Percentiles rank a stretch among this genome's conserved stretches.
Conservation (phyloP, 1,140 invertebrate genomes). For the Chironomus striatipennis region DNA sequence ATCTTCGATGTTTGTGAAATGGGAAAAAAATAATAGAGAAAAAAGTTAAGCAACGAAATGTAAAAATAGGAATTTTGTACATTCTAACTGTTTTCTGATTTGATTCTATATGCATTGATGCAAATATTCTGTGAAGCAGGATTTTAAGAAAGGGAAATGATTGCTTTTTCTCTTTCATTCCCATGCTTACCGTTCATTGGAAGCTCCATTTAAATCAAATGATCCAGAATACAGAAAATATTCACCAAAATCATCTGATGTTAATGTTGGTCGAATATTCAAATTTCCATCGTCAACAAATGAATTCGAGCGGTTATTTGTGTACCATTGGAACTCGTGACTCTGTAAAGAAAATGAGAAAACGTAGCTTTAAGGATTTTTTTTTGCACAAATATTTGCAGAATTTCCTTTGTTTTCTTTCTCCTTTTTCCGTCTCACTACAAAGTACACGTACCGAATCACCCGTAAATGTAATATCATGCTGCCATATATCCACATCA, state of each 20-base stretch:
- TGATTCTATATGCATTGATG: no score
- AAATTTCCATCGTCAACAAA: constrained; percentile 43
- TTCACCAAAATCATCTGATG: constrained; percentile 42
- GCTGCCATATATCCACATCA: constrained; percentile 45
- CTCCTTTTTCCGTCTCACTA: background rate
- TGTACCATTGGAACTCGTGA: constrained; percentile 51
- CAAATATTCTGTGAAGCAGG: no score
- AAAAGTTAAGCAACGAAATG: no score
- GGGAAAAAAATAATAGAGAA: background rate
- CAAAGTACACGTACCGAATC: constrained; percentile 41
- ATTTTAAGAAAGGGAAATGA: no score
- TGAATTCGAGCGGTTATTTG: constrained; percentile 45
- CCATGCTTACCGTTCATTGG: constrained; percentile 40
- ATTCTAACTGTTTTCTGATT: no score
- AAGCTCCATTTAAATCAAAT: constrained; percentile 41
- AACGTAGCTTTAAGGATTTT: no score
- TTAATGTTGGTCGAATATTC: constrained; percentile 44
- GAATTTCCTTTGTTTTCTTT: background rate
- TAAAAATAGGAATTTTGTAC: no score
- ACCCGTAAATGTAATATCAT: constrained; percentile 46
- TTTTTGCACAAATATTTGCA: constrained; percentile 24
- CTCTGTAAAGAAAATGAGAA: constrained; percentile 35
- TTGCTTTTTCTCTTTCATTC: no score
- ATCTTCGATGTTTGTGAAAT: constrained; percentile 38
- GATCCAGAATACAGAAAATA: constrained; percentile 41